These are phyloP conservation scores for Tragelaphus buxtoni DNA, from an alignment of 2,113 vertebrate species.

Conservation along the genomic window DNA sequence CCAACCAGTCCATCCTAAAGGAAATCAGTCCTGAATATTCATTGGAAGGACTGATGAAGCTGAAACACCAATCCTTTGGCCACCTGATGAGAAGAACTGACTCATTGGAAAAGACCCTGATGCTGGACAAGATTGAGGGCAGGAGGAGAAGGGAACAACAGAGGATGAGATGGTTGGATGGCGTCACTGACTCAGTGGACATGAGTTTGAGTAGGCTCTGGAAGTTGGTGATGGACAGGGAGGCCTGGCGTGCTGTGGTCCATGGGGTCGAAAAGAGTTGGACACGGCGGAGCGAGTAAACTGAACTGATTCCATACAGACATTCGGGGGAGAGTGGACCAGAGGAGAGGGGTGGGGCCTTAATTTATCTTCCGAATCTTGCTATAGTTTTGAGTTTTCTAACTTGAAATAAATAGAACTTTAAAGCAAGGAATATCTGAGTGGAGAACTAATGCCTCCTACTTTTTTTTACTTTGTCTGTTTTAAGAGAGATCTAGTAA, in stretches of 20 bases:
- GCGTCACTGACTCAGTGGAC: not conserved
- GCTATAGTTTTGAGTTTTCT: not conserved
- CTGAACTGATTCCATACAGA: not conserved
- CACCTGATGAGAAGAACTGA: not conserved
- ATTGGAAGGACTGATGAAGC: not conserved
- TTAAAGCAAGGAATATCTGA: not conserved
- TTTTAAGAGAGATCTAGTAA: not conserved
- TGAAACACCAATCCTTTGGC: not conserved
- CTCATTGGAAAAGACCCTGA: not conserved
- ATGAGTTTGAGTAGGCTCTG: not conserved
- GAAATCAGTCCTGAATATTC: not conserved
- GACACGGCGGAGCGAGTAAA: not conserved
- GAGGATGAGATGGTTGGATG: not conserved
- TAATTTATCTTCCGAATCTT: not conserved
- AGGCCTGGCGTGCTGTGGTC: not conserved
- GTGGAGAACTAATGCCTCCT: not conserved
- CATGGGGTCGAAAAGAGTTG: not conserved
- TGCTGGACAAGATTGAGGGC: not conserved
- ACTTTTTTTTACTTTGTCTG: not conserved
- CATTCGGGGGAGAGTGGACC: not conserved
- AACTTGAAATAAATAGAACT: not conserved
- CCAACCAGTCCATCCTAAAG: not conserved
- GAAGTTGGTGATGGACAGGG: not conserved
- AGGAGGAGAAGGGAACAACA: not conserved
- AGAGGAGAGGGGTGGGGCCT: not conserved